Conservation (phyloP, 2,797 vertebrate species). For the Anguilla anguilla region DNA sequence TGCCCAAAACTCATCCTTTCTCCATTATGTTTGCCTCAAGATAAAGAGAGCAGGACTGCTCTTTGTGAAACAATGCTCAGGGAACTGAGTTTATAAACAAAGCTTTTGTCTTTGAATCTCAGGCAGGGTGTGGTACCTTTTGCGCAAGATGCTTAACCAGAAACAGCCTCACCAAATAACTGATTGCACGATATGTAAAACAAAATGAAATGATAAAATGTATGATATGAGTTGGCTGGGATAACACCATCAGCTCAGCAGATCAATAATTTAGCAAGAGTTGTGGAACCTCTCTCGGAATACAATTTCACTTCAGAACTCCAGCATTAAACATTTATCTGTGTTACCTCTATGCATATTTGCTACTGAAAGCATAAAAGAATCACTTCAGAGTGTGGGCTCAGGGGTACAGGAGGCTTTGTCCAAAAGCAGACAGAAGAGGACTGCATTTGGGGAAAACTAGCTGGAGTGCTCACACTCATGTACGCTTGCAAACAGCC, state of each 20-base stretch:
- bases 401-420: slow-evolving; percentile 4
- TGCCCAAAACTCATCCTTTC: not conserved
- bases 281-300: not conserved
- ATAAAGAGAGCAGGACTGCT: not conserved
- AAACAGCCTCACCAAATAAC: slow-evolving; percentile 1
- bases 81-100: not conserved
- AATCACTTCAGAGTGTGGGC: not conserved
- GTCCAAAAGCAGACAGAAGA: not conserved
- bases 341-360: not conserved
- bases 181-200: not conserved
- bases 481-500: not conserved
- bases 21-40: not conserved
- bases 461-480: not conserved
- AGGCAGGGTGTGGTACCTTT: not conserved
- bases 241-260: not conserved
- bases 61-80: not conserved
- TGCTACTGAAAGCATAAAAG: not conserved
- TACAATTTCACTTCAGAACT: slow-evolving; percentile 17
- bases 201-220: not conserved
- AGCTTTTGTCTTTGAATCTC: not conserved
- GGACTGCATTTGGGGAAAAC: not conserved
- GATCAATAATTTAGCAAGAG: slow-evolving; percentile 5
- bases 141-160: not conserved
- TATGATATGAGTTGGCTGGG: not conserved
- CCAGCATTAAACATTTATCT: slow-evolving; percentile 5